phyloP scores from a whole-genome alignment of 2,888 invertebrate species.

The Xestia xanthographa region DNA sequence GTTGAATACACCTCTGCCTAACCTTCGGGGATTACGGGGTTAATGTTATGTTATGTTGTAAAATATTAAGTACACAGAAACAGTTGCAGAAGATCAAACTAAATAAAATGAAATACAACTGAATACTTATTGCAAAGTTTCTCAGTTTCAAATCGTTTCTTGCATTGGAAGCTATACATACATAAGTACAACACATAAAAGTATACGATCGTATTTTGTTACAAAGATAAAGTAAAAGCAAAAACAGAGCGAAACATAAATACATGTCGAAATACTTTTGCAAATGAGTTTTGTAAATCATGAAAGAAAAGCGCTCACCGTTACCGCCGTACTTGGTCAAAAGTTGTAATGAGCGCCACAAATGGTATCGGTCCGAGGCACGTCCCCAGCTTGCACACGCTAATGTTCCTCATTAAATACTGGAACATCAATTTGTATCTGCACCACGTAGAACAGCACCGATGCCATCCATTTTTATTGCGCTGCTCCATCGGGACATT shows the following conservation, averaged over 20 bases:
- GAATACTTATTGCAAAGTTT: not conserved
- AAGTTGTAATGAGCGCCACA: constrained; percentile 80
- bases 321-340: constrained; percentile 76
- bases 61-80: not conserved
- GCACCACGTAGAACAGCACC: constrained; percentile 73
- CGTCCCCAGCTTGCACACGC: constrained; percentile 74
- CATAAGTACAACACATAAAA: not conserved
- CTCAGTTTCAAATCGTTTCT: not conserved
- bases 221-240: constrained; percentile 25
- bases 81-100: not conserved
- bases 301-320: constrained; percentile 74
- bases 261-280: constrained; percentile 65
- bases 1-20: not conserved
- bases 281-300: constrained; percentile 76
- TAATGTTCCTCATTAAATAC: constrained; percentile 82
- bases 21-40: not conserved
- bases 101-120: not conserved
- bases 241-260: constrained; percentile 52
- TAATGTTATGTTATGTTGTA: not conserved
- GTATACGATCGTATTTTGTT: constrained; percentile 4
- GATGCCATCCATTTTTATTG: constrained; percentile 66
- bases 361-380: constrained; percentile 74
- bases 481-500: constrained; percentile 54
- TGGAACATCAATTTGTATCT: constrained; percentile 80
- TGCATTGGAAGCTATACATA: not conserved